phyloP scores from a whole-genome alignment of 2,113 vertebrate genomes.

The Colinus virginianus region DNA sequence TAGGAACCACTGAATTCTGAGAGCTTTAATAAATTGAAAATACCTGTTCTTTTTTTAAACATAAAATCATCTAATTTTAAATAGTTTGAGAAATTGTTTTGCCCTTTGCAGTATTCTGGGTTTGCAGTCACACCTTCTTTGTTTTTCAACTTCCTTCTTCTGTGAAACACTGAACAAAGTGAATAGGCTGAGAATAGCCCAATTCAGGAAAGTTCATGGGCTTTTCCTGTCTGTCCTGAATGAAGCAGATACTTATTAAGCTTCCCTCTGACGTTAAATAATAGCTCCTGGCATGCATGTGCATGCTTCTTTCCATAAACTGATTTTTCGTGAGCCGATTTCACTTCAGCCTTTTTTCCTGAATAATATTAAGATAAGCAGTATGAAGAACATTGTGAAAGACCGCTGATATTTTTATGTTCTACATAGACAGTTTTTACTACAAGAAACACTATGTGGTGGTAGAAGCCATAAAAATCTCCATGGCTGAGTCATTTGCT shows the following conservation, averaged over 20 bases:
- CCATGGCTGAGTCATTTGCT: not conserved
- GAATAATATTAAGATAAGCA: not conserved
- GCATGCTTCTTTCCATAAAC: not conserved
- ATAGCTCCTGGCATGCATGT: not conserved
- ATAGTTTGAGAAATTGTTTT: not conserved
- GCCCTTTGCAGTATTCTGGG: not conserved
- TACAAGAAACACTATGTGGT: not conserved
- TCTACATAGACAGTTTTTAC: not conserved
- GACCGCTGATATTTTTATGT: not conserved
- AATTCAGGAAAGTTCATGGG: not conserved
- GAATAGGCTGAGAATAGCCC: not conserved
- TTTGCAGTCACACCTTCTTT: not conserved
- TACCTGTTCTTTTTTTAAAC: not conserved
- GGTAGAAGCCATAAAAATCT: not conserved
- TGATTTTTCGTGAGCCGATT: not conserved
- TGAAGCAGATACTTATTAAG: not conserved
- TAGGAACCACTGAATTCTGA: not conserved
- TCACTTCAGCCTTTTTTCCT: not conserved
- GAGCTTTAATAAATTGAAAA: not conserved
- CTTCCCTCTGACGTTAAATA: not conserved
- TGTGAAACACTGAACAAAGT: not conserved
- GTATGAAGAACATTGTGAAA: not conserved
- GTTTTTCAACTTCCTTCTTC: not conserved
- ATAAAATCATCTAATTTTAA: not conserved
- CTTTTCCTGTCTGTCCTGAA: not conserved